Conservation (phyloP, 2,888 invertebrate genomes). For the Argyra leucocephala region DNA sequence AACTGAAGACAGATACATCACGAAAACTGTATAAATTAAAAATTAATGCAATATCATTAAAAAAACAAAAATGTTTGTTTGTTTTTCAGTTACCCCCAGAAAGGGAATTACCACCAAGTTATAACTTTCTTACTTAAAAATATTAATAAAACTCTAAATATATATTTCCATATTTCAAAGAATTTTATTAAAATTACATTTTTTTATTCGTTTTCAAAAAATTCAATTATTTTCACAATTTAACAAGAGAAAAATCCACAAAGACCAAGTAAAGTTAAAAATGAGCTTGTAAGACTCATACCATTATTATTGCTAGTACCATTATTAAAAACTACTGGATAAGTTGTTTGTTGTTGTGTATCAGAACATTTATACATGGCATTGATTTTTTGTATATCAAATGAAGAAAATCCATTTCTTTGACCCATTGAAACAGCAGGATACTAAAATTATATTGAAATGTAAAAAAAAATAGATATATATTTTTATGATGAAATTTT, state of each 20-base stretch:
- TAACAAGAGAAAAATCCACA: background rate
- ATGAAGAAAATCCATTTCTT: slow-evolving; percentile 33
- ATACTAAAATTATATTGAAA: background rate
- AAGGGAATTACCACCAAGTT: too few species aligned
- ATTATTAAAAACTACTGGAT: background rate
- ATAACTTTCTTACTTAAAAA: too few species aligned
- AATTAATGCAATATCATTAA: too few species aligned
- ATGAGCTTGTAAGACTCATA: background rate
- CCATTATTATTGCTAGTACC: background rate
- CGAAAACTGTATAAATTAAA: too few species aligned
- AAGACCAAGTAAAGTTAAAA: background rate
- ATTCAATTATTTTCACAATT: background rate
- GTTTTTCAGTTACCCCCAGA: too few species aligned
- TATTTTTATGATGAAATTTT: background rate
- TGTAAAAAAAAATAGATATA: background rate
- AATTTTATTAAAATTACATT: too few species aligned
- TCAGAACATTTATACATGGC: slow-evolving; percentile 34
- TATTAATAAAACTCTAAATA: too few species aligned
- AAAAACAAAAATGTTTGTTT: too few species aligned
- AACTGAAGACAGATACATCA: too few species aligned
- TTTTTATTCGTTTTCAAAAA: too few species aligned
- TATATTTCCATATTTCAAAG: too few species aligned
- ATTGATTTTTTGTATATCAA: slow-evolving; percentile 36
- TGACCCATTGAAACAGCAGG: slow-evolving; percentile 32
- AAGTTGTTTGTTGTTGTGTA: background rate